These are phyloP conservation scores for Cataglyphis livida DNA, from an alignment of 2,888 invertebrate species.

Conservation along the genomic window DNA sequence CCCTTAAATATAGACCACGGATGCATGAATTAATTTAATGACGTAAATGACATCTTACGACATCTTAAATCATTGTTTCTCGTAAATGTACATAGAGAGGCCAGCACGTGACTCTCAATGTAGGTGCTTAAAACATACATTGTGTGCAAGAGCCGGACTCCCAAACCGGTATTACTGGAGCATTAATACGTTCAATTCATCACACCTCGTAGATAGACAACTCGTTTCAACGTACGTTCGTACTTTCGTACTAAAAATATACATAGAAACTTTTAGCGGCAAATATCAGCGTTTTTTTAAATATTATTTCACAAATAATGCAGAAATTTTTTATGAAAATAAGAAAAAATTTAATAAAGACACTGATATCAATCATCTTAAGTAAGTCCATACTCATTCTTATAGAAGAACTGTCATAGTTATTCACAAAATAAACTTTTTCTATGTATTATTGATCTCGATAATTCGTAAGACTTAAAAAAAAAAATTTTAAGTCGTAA, in stretches of 20 bases:
- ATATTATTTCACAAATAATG: neutral
- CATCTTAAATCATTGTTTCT: constrained; percentile 40
- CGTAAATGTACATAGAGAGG: neutral
- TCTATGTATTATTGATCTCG: neutral
- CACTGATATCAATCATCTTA: neutral
- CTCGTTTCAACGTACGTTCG: neutral
- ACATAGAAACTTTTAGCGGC: neutral
- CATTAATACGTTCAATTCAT: constrained; percentile 22
- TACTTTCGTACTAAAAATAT: neutral
- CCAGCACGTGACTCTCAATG: neutral
- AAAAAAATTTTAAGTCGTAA: neutral
- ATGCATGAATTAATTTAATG: constrained; percentile 41
- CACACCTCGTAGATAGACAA: neutral
- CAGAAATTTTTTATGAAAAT: neutral
- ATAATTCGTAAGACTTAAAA: neutral
- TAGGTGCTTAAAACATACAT: constrained; percentile 21
- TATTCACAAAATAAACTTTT: neutral
- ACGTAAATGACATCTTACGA: constrained; percentile 39
- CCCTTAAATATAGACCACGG: constrained; percentile 26
- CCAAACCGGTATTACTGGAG: neutral
- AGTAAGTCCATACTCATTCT: neutral
- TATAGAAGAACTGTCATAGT: neutral
- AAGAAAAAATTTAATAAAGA: neutral
- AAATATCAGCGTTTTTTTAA: neutral
- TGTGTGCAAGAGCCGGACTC: constrained; percentile 29